phyloP scores from a whole-genome alignment of 2,888 invertebrate genomes.

The Anoplius nigerrimus region DNA sequence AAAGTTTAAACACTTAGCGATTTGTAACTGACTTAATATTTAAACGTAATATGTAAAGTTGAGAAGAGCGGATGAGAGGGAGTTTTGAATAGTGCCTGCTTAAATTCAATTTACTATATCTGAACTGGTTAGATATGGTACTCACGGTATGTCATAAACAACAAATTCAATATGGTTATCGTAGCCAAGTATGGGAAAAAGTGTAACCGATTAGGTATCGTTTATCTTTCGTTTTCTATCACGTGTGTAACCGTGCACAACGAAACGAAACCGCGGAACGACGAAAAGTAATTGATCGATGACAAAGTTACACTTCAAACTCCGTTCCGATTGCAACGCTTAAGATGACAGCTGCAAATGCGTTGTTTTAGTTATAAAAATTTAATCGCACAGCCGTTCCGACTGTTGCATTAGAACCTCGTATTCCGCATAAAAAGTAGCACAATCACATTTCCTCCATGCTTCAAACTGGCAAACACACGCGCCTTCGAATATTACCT shows the following conservation, averaged over 20 bases:
- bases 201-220: conserved; percentile 28
- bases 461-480: no score
- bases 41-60: conserved; percentile 49
- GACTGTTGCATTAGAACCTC: no score
- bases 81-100: conserved; percentile 75
- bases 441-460: no score
- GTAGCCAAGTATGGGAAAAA: conserved; percentile 52
- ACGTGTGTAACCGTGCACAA: conserved; percentile 25
- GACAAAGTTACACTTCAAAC: neutral
- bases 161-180: conserved; percentile 40
- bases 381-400: no score
- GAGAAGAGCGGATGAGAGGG: conserved; percentile 56
- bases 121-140: conserved; percentile 52
- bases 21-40: conserved; percentile 51
- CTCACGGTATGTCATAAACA: conserved; percentile 41
- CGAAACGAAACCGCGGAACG: conserved; percentile 12
- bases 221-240: conserved; percentile 23
- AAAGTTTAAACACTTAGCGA: conserved; percentile 45
- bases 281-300: neutral
- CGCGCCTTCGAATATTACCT: no score
- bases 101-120: conserved; percentile 59
- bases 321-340: neutral
- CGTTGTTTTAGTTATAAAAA: no score
- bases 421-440: no score
- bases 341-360: no score